These are phyloP conservation scores for Acromyrmex charruanus DNA, from an alignment of 1,140 invertebrate species.

Conservation along the genomic window DNA sequence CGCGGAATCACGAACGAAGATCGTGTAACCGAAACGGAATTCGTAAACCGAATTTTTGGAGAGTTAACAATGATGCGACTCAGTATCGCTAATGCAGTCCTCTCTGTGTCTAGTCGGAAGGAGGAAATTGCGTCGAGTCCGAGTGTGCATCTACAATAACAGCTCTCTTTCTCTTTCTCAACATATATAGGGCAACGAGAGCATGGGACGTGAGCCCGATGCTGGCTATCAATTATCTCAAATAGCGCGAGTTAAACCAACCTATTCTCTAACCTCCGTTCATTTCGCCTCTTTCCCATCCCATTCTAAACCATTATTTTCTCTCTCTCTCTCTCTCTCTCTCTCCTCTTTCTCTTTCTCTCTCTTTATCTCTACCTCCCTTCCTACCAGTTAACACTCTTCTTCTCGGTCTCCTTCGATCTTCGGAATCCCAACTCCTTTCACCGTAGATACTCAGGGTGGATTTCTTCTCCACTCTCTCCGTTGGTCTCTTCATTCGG, in stretches of 20 bases:
- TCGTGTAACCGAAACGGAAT: conserved; percentile 35
- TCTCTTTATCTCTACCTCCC: conserved; percentile 4
- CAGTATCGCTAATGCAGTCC: conserved; percentile 79
- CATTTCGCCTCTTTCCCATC: not conserved
- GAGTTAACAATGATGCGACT: conserved; percentile 16
- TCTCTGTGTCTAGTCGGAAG: conserved; percentile 73
- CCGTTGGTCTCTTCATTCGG: conserved; percentile 8
- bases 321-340: conserved; percentile 6
- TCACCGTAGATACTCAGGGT: conserved; percentile 28
- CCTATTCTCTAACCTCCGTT: conserved; percentile 77
- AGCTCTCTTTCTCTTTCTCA: not conserved
- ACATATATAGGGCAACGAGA: conserved; percentile 54
- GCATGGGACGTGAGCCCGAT: conserved; percentile 72
- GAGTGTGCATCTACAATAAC: conserved; percentile 52
- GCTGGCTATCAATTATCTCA: conserved; percentile 81
- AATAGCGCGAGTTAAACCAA: conserved; percentile 81
- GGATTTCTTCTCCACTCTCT: conserved; percentile 12
- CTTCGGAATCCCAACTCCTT: conserved; percentile 27
- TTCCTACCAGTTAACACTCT: conserved; percentile 9
- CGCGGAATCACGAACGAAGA: conserved; percentile 65
- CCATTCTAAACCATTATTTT: conserved; percentile 18
- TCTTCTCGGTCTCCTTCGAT: conserved; percentile 48
- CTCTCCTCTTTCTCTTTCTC: conserved; percentile 1
- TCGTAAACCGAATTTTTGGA: conserved; percentile 48
- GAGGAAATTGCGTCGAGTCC: conserved; percentile 79